Conservation (phyloP, 2,888 invertebrate species). For the Siphlonurus alternatus region DNA sequence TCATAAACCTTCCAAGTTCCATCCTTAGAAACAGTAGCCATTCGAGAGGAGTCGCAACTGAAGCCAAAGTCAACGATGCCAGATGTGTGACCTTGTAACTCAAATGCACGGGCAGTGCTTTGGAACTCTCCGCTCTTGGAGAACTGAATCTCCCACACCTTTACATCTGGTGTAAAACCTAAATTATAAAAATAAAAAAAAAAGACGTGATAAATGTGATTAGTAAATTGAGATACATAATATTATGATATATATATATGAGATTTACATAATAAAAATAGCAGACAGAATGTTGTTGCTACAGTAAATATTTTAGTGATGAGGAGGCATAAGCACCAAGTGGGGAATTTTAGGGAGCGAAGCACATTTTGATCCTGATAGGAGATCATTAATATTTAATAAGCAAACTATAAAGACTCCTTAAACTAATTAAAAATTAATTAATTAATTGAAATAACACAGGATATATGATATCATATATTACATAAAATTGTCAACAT, state of each 20-base stretch:
- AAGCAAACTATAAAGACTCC: too few species aligned
- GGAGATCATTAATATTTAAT: too few species aligned
- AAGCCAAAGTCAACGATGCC: slow-evolving; percentile 68
- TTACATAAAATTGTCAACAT: too few species aligned
- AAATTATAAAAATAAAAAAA: slow-evolving; percentile 6
- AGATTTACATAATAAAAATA: too few species aligned
- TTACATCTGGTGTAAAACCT: slow-evolving; percentile 50
- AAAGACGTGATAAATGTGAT: neutral
- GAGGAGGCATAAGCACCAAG: too few species aligned
- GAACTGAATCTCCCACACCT: slow-evolving; percentile 69
- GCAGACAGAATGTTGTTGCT: too few species aligned
- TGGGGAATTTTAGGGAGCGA: too few species aligned
- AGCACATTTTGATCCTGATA: too few species aligned
- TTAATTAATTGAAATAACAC: too few species aligned
- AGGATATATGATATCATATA: too few species aligned
- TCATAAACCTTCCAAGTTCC: slow-evolving; percentile 75
- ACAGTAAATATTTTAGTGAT: too few species aligned
- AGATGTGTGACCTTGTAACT: slow-evolving; percentile 64
- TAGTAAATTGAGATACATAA: neutral
- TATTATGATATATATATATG: neutral
- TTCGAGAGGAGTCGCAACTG: slow-evolving; percentile 61
- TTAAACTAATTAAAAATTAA: too few species aligned
- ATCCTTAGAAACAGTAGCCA: slow-evolving; percentile 74
- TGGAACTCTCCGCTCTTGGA: slow-evolving; percentile 55
- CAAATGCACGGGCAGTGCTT: slow-evolving; percentile 56